Base-by-base conservation (phyloP, 2,113 vertebrate genomes). In the Brachirus orientalis region DNA sequence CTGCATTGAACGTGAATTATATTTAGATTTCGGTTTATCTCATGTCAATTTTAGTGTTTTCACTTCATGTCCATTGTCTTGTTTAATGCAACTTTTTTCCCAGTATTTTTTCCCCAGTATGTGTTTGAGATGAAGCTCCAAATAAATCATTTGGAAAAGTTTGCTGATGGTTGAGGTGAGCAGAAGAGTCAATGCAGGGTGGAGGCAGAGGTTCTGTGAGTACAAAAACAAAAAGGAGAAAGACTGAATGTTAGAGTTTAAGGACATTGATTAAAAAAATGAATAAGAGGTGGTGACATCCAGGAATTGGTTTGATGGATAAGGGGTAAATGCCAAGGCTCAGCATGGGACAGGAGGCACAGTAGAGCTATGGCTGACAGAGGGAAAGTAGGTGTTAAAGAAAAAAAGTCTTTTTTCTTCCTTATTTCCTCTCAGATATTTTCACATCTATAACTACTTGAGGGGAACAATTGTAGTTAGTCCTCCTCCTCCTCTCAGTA, bases 351-450 rank as follows among this genome's bases (percentile, higher is more conserved):
- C 18, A 41, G 59, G 53, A 63, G 59, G 65, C 10, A 9, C 18
- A 16, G 56, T 3, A 54, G 72, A 61, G 28, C 45, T 17, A 36
- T 17, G 48, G 59, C 55, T 48, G 43, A 80, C 1, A 41, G 47
- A 41, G 63, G 59, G 45, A 68, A 70, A 80, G 46, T 70, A 82
- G 82, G 77, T 85, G 77, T 76, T 48, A 82, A 80, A 69, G 40
- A 83, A 60, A 13, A 10, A 43, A 12, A 43, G 40, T 11, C 11
- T 43, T 74, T 85, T 70, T 78, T 66, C 74, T 66, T 44, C 47
- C 72, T 75, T 18, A 18, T 64, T 72, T 78, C 79, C 68, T 73
- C 62, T 47, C 0, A 35, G 20, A 22, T 79, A 58, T 80, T 80
- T 79, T 78, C 56, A 53, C 52, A 37, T 75, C 56, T 60, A 44